Base-by-base conservation (phyloP, 2,113 vertebrate species). In the Burhinus bistriatus region DNA sequence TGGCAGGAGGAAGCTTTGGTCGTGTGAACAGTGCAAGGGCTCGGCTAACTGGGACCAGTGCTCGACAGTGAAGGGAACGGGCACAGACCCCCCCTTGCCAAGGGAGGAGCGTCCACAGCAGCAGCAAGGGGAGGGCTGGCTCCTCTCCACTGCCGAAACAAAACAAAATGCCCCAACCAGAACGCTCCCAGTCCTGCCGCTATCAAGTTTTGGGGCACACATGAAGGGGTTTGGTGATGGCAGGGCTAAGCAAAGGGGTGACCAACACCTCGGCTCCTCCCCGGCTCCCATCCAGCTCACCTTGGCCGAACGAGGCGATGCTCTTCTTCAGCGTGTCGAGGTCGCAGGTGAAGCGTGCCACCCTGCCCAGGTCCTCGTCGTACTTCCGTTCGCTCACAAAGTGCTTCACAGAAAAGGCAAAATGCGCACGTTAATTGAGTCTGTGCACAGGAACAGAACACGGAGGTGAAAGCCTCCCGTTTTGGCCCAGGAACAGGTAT, bases 341-440 rank as follows among this genome's bases (percentile, higher is more conserved):
- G 45, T 99, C 99, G 49, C 99, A 99, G 4, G 98, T 99, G 90
- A 99, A 99, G 51, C 98, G 98, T 6, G 99, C 98, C n/a, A 99
- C 99, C 89, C 99, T 98, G 55, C 99, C 99, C 40, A 99, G 98
- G 85, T 99, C 99, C 93, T 99, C 99, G 1, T 99, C 99, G 7
- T 99, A 99, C 96, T 99, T 99, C 38, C 99, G 98, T 91, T 99
- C 99, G 29, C 99, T 99, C 77, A 99, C 99, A 94, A 99, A 99
- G 97, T 99, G 99, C 99, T 99, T 88, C 52, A 71, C 11, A 22
- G 36, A 55, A 83, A 93, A 81, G 77, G 81, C 69, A 80, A 64
- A 15, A 25, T 7, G 8, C 15, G 20, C 16, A 15, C 2, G 18
- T 96, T 51, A 93, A 32, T 19, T 20, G 32, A 13, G 22, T 5